These are phyloP conservation scores for Odocoileus virginianus DNA, from an alignment of 2,113 vertebrate species.

Conservation along the genomic window DNA sequence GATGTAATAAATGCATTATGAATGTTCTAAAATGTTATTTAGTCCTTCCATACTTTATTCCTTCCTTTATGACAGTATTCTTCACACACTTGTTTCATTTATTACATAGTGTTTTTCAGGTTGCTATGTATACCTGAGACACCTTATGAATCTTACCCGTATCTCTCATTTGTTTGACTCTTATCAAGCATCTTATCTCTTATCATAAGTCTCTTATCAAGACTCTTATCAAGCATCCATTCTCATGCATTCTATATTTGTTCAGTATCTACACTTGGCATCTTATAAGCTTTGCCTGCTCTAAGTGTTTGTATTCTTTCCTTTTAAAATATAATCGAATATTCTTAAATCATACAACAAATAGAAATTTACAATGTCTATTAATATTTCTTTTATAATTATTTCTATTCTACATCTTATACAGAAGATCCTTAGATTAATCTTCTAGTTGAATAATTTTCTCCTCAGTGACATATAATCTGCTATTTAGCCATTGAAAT, in stretches of 20 bases:
- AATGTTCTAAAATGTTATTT: background rate
- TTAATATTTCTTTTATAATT: background rate
- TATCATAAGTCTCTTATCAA: too few species aligned
- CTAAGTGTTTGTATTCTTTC: background rate
- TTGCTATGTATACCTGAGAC: background rate
- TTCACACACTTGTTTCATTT: background rate
- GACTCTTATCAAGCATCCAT: too few species aligned
- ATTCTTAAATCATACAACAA: background rate
- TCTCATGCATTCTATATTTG: background rate
- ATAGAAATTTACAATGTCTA: background rate
- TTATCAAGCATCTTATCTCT: too few species aligned
- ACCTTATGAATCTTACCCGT: background rate
- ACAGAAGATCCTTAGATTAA: background rate
- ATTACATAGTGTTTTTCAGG: background rate
- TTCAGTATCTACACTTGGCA: background rate
- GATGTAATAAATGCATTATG: background rate
- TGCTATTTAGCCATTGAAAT: background rate
- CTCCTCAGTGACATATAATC: background rate
- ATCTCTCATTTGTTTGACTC: background rate
- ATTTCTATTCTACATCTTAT: background rate
- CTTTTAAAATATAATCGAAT: background rate
- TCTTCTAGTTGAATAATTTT: background rate
- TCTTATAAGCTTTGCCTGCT: background rate
- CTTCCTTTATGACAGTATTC: background rate
- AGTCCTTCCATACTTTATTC: background rate